Percentiles rank a stretch among this genome's conserved stretches.
Conservation (phyloP, 53 echinoderm and acorn worm species). For the Holothuria scabra region DNA sequence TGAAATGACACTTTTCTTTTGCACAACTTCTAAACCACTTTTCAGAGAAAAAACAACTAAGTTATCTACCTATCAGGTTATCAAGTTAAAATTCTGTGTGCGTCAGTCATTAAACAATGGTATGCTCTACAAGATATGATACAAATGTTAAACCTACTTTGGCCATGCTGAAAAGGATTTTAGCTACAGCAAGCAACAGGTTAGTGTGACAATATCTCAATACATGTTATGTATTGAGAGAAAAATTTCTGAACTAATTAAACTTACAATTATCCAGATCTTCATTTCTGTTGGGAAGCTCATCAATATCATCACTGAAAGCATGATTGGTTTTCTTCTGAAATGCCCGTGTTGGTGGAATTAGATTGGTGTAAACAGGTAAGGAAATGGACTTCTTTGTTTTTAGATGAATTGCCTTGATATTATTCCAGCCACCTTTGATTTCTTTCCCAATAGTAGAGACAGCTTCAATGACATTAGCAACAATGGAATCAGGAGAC, state of each 20-base stretch:
- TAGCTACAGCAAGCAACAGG: too few relatives aligned
- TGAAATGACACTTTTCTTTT: too few relatives aligned
- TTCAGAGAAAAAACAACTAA: too few relatives aligned
- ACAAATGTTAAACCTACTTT: too few relatives aligned
- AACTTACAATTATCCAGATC: slow-evolving; percentile 48
- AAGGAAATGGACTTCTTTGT: slow-evolving; percentile 83
- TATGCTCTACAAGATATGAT: too few relatives aligned
- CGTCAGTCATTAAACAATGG: too few relatives aligned
- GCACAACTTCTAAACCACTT: too few relatives aligned
- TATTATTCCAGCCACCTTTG: slow-evolving; percentile 79
- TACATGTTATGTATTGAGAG: too few relatives aligned
- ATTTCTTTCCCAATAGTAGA: slow-evolving; percentile 54
- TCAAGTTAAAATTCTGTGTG: too few relatives aligned
- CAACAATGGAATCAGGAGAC: slow-evolving; percentile 65
- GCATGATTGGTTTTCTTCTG: background rate
- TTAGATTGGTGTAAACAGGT: slow-evolving; percentile 76
- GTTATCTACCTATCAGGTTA: too few relatives aligned
- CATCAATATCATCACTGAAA: background rate
- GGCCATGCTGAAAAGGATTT: too few relatives aligned
- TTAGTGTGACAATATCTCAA: too few relatives aligned
- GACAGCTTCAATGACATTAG: slow-evolving; percentile 81
- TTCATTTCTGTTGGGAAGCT: background rate
- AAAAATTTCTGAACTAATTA: background rate
- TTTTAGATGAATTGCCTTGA: slow-evolving; percentile 82
- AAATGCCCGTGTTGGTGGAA: slow-evolving; percentile 71